phyloP scores from a whole-genome alignment of 2,888 invertebrate species.

The Sisyra terminalis region DNA sequence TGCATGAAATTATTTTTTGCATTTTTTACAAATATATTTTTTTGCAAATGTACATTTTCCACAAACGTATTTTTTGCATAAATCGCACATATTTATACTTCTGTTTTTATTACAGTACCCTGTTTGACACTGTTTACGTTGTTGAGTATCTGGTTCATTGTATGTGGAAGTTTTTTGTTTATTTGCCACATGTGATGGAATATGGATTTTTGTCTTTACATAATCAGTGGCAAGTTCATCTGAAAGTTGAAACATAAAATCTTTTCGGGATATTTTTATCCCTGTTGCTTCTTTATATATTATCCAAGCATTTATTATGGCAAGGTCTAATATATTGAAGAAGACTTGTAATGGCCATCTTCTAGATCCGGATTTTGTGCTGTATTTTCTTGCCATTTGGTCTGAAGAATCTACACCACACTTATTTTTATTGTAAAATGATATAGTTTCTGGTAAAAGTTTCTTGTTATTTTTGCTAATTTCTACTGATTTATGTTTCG shows the following conservation, averaged over 20 bases:
- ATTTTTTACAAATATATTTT: slow-evolving; percentile 13
- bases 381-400: too few species aligned
- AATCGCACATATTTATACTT: slow-evolving; percentile 9
- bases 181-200: not conserved
- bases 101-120: slow-evolving; percentile 12
- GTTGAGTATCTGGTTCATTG: not conserved
- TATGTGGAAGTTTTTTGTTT: slow-evolving; percentile 3
- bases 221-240: slow-evolving; percentile 1
- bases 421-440: too few species aligned
- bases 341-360: too few species aligned
- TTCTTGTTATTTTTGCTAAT: too few species aligned
- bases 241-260: slow-evolving; percentile 14
- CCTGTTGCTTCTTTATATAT: slow-evolving; percentile 12
- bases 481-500: too few species aligned
- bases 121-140: slow-evolving; percentile 13
- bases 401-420: too few species aligned
- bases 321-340: too few species aligned
- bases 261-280: slow-evolving; percentile 10
- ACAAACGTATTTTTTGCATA: slow-evolving; percentile 12
- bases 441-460: too few species aligned
- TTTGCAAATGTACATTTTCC: slow-evolving; percentile 11
- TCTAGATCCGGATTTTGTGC: too few species aligned
- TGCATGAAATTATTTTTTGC: not conserved
- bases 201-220: not conserved
- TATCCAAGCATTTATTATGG: slow-evolving; percentile 10